Conservation (phyloP, 2,113 vertebrate genomes). For the Thunnus thynnus region DNA sequence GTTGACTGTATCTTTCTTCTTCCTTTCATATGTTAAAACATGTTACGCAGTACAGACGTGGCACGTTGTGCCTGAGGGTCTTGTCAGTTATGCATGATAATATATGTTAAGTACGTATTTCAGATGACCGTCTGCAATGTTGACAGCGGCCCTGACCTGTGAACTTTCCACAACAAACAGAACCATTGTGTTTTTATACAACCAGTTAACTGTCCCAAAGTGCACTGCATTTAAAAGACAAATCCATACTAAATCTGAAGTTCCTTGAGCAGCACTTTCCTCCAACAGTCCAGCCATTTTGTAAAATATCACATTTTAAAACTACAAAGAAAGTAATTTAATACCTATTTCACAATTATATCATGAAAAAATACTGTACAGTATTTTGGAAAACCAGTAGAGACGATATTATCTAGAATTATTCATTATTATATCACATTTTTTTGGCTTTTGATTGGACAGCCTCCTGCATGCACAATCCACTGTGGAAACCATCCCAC, state of each 20-base stretch:
- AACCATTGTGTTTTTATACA: slow-evolving; percentile 47
- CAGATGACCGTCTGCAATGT: slow-evolving; percentile 37
- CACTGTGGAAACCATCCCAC: too few relatives aligned
- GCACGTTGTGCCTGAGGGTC: background rate
- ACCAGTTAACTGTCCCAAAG: slow-evolving; percentile 10
- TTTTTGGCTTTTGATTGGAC: too few relatives aligned
- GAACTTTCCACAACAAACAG: slow-evolving; percentile 61
- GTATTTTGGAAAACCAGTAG: too few relatives aligned
- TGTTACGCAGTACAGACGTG: background rate
- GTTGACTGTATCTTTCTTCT: slow-evolving; percentile 1
- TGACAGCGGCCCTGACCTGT: slow-evolving; percentile 31
- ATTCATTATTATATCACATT: too few relatives aligned
- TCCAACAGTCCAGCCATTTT: background rate
- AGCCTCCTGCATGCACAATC: too few relatives aligned
- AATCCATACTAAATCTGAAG: background rate
- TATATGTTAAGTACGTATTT: slow-evolving; percentile 61
- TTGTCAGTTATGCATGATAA: slow-evolving; percentile 60
- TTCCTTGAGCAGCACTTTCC: background rate
- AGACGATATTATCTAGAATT: too few relatives aligned
- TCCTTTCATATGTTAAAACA: slow-evolving; percentile 6
- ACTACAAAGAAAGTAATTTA: too few relatives aligned
- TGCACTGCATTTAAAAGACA: background rate
- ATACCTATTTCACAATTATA: too few relatives aligned
- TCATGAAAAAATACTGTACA: too few relatives aligned
- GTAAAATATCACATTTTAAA: background rate